Base-by-base conservation (phyloP, 2,797 vertebrate species). In the Macropodus opercularis region DNA sequence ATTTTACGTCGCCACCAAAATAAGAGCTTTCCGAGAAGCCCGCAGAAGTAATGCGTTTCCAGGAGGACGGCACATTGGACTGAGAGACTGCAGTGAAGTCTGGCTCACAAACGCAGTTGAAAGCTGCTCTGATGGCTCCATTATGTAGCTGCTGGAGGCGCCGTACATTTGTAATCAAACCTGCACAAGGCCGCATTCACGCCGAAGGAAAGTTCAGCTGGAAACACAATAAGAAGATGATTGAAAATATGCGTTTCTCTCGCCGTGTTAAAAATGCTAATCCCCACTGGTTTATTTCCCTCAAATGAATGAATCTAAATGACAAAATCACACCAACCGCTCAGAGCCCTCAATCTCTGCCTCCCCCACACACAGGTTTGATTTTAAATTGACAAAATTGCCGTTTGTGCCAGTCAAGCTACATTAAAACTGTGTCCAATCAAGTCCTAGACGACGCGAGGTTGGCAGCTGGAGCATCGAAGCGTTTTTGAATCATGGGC, bases 231-330 rank as follows among this genome's bases (percentile, higher is more conserved):
- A 27, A 0, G 34, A 56, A n/a, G 38, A 17, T 31, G 49, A 57
- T 50, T 29, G 31, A 40, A 62, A 61, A 54, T n/a, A n/a, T 38
- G 11, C 18, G n/a, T 18, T 61, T 38, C 11, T 63, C 38, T 23
- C 0, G 5, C 6, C 0, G 5, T 19, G 40, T 61, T 39, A 43
- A 26, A n/a, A 51, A 23, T 13, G 26, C 31, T 29, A 40, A 43
- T 44, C 32, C 39, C 23, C 0, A 3, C 46, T 38, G 36, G 14
- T 55, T 62, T 39, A 42, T 55, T 62, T 57, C 19, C 38, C 42
- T 21, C 26, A 38, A 38, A 22, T 50, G 19, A 41, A 21, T 21
- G 46, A 59, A 32, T 56, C 32, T 22, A 9, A 39, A 35, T 27
- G 36, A 6, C 57, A n/a, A 43, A 69, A 21, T 35, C 2, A 47